phyloP scores from a whole-genome alignment of 2,113 vertebrate species.

The Phoenicopterus ruber region DNA sequence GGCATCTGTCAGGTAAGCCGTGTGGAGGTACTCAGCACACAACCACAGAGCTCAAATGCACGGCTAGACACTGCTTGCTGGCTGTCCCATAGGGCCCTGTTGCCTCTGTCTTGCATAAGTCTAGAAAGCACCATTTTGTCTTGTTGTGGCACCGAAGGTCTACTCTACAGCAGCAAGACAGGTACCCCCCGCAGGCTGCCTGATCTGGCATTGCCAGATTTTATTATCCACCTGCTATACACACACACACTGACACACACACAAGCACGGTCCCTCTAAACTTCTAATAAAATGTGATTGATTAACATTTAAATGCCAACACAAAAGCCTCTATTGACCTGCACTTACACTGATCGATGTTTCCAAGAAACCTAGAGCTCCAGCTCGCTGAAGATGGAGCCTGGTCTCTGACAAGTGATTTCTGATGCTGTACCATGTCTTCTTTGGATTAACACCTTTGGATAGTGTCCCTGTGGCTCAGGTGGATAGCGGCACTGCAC shows the following conservation, averaged over 20 bases:
- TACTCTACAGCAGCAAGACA: background rate
- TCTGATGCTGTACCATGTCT: background rate
- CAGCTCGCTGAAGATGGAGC: background rate
- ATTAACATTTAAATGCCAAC: constrained; percentile 74
- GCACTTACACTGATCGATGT: constrained; percentile 66
- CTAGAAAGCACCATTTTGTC: background rate
- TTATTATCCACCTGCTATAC: background rate
- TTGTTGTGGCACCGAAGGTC: background rate
- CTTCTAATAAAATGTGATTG: constrained; percentile 71
- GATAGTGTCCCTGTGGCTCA: background rate
- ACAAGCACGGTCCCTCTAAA: constrained; percentile 6
- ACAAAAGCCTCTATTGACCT: constrained; percentile 55
- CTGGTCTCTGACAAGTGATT: background rate
- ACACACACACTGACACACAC: background rate
- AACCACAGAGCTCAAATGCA: background rate
- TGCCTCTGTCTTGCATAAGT: background rate
- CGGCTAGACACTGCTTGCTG: background rate
- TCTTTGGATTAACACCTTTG: constrained; percentile 47
- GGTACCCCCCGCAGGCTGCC: background rate
- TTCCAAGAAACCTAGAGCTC: constrained; percentile 68
- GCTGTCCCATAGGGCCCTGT: background rate
- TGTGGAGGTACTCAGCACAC: background rate
- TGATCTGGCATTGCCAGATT: background rate
- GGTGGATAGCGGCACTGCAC: background rate
- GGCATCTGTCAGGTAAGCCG: background rate